phyloP scores from a whole-genome alignment of 2,888 invertebrate genomes.

The Ochropacha duplaris region DNA sequence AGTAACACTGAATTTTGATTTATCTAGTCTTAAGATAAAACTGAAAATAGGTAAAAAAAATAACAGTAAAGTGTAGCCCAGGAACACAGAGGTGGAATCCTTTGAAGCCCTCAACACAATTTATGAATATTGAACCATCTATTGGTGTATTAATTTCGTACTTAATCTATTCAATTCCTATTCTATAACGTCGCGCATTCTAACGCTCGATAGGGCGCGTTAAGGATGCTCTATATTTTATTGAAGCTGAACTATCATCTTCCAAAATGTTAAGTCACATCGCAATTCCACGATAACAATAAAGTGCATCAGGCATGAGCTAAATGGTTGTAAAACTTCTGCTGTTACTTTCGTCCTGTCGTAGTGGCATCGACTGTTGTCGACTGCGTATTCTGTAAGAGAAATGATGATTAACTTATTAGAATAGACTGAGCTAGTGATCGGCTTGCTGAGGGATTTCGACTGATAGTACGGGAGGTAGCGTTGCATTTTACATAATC shows the following conservation, averaged over 20 bases:
- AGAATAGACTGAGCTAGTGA: too few relatives aligned
- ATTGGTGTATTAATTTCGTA: slow-evolving; percentile 69
- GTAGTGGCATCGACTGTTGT: slow-evolving; percentile 25
- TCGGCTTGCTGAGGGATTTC: too few relatives aligned
- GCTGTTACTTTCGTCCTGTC: slow-evolving; percentile 27
- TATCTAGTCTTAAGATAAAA: slow-evolving; percentile 53
- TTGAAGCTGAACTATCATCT: slow-evolving; percentile 43
- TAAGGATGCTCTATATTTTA: not conserved
- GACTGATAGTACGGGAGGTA: too few relatives aligned
- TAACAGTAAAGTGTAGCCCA: slow-evolving; percentile 59
- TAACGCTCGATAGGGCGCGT: slow-evolving; percentile 9
- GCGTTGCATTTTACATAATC: too few relatives aligned
- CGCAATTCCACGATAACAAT: slow-evolving; percentile 31
- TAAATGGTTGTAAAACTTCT: slow-evolving; percentile 1
- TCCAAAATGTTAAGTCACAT: slow-evolving; percentile 48
- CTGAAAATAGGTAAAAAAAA: slow-evolving; percentile 55
- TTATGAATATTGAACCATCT: slow-evolving; percentile 60
- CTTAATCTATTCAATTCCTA: slow-evolving; percentile 81
- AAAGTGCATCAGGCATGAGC: slow-evolving; percentile 31
- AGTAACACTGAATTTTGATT: slow-evolving; percentile 65
- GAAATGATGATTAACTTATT: not conserved
- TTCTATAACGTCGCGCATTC: slow-evolving; percentile 61
- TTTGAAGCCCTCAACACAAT: slow-evolving; percentile 68
- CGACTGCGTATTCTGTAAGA: slow-evolving; percentile 40
- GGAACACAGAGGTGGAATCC: slow-evolving; percentile 70